Conservation (phyloP, 2,888 invertebrate genomes). For the Diogma glabrata region DNA sequence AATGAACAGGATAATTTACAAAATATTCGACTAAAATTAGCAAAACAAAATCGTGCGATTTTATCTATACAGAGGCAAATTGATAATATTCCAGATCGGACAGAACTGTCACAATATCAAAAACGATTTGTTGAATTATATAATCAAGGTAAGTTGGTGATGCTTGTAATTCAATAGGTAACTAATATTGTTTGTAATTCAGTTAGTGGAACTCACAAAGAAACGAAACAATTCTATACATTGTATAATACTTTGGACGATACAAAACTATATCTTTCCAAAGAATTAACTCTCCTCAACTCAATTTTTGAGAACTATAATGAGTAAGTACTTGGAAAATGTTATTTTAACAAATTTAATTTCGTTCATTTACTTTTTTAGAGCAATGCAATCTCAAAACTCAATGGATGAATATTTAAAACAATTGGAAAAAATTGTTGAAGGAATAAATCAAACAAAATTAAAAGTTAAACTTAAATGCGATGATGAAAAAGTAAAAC, state of each 20-base stretch:
- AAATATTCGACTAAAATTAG: slow-evolving; percentile 54
- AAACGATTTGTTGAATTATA: slow-evolving; percentile 91
- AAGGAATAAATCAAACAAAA: slow-evolving; percentile 78
- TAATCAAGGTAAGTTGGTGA: slow-evolving; percentile 70
- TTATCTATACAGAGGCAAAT: slow-evolving; percentile 71
- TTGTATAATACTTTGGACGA: slow-evolving; percentile 92
- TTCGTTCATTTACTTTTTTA: slow-evolving; percentile 26
- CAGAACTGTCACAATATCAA: slow-evolving; percentile 92
- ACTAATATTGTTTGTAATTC: slow-evolving; percentile 38
- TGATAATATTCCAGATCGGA: slow-evolving; percentile 86
- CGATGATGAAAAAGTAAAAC: slow-evolving; percentile 52
- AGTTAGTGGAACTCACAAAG: slow-evolving; percentile 90
- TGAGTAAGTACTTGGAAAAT: slow-evolving; percentile 45
- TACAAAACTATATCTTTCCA: slow-evolving; percentile 83
- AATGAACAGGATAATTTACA: slow-evolving; percentile 51
- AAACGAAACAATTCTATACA: slow-evolving; percentile 95
- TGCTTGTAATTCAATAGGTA: too few relatives aligned
- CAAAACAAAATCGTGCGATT: slow-evolving; percentile 67
- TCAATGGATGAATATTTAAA: slow-evolving; percentile 81
- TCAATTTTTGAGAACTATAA: slow-evolving; percentile 83
- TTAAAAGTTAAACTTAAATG: slow-evolving; percentile 55
- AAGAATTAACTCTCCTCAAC: slow-evolving; percentile 78
- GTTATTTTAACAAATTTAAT: neutral
- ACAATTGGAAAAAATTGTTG: slow-evolving; percentile 82
- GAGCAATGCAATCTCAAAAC: slow-evolving; percentile 70